phyloP scores from a whole-genome alignment of 2,113 vertebrate species.

The Hippoglossus stenolepis region DNA sequence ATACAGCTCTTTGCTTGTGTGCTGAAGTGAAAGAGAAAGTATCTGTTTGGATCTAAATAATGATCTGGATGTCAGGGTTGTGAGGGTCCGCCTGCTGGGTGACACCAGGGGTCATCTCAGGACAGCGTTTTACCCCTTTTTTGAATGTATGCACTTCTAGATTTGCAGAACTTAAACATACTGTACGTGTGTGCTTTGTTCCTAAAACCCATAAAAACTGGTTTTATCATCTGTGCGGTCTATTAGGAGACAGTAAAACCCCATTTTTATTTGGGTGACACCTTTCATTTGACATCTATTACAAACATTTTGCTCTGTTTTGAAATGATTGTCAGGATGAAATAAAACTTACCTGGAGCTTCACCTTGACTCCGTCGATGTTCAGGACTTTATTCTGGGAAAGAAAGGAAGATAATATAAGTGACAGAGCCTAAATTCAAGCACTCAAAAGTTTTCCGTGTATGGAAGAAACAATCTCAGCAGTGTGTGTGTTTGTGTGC shows the following conservation, averaged over 20 bases:
- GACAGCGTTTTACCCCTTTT: not conserved
- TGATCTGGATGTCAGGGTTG: not conserved
- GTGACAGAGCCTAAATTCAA: conserved; percentile 25
- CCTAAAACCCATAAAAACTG: no score
- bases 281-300: not conserved
- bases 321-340: not conserved
- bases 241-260: no score
- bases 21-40: not conserved
- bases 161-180: no score
- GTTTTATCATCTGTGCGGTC: no score
- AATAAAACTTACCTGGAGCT: conserved; percentile 87
- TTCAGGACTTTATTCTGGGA: conserved; percentile 95
- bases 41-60: not conserved
- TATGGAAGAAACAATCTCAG: not conserved
- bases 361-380: conserved; percentile 92
- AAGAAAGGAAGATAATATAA: conserved; percentile 46
- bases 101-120: not conserved
- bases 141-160: not conserved
- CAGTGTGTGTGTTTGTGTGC: not conserved
- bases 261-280: no score
- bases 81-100: not conserved
- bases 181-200: no score
- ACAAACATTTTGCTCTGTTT: not conserved
- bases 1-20: not conserved
- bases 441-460: conserved; percentile 2